phyloP scores from a whole-genome alignment of 2,797 vertebrate species.

The Glossophaga mutica region DNA sequence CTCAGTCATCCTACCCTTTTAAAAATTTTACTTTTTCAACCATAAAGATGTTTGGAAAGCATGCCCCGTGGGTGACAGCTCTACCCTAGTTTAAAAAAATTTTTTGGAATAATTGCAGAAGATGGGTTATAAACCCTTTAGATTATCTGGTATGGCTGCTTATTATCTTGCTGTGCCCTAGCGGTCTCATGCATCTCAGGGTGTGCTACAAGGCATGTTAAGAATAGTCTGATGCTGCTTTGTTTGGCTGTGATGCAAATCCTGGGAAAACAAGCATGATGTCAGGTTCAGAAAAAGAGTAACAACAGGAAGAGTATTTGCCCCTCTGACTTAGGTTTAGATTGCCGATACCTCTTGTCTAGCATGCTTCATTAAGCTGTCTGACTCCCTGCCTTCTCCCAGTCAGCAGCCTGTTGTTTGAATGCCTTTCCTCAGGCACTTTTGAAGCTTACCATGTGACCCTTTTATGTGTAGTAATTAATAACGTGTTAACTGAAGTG shows the following conservation, averaged over 20 bases:
- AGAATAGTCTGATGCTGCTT: conserved; percentile 75
- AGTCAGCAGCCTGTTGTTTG: conserved; percentile 26
- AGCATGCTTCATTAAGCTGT: background rate
- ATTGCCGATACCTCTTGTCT: conserved; percentile 3
- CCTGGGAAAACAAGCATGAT: conserved; percentile 71
- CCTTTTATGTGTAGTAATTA: conserved; percentile 25
- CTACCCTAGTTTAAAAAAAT: conserved; percentile 11
- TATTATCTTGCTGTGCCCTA: conserved; percentile 52
- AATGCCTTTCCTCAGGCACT: conserved; percentile 13
- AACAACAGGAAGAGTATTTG: conserved; percentile 74
- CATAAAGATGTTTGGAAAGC: conserved; percentile 43
- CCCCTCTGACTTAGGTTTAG: conserved; percentile 73
- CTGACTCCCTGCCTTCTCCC: background rate
- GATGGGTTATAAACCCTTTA: conserved; percentile 4
- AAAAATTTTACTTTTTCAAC: conserved; percentile 43
- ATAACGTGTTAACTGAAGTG: conserved; percentile 31
- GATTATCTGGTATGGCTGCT: background rate
- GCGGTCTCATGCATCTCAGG: conserved; percentile 24
- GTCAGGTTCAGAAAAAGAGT: conserved; percentile 80
- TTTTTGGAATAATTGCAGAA: conserved; percentile 52
- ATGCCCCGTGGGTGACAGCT: background rate
- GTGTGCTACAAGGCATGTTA: conserved; percentile 45
- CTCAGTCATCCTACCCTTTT: background rate
- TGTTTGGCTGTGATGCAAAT: conserved; percentile 81
- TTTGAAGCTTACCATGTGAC: background rate